phyloP scores from a whole-genome alignment of 2,797 vertebrate species.

The Anguilla anguilla region DNA sequence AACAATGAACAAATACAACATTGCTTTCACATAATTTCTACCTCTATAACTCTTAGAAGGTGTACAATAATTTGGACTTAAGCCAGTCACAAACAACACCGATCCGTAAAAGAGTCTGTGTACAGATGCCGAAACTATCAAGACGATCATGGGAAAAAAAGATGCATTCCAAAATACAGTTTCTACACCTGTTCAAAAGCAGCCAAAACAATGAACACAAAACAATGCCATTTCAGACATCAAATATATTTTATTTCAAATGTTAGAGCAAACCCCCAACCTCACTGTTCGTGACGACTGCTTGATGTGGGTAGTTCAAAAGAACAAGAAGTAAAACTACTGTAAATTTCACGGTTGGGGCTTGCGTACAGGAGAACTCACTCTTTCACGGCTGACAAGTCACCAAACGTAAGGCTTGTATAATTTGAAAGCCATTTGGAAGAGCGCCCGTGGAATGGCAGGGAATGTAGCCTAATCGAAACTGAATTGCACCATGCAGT shows the following conservation, averaged over 20 bases:
- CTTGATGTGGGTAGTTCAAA: conserved; percentile 26
- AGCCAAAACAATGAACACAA: not conserved
- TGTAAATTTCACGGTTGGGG: not conserved
- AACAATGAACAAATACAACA: not conserved
- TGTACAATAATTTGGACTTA: not conserved
- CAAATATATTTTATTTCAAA: not conserved
- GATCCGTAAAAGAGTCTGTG: not conserved
- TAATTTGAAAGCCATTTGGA: not conserved
- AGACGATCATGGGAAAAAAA: not conserved
- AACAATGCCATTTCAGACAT: not conserved
- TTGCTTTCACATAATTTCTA: not conserved
- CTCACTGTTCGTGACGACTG: not conserved
- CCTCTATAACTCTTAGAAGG: not conserved
- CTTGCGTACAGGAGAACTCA: not conserved
- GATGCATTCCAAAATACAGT: not conserved
- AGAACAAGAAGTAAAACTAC: not conserved
- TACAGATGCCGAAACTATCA: not conserved
- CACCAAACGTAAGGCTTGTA: not conserved
- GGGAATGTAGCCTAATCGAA: too few relatives aligned
- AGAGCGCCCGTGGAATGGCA: not conserved
- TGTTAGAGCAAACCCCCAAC: not conserved
- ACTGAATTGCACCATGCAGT: not conserved
- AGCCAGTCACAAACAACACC: not conserved
- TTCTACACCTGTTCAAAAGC: not conserved
- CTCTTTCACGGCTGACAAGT: not conserved